These are phyloP conservation scores for Heliothis subflexa DNA, from an alignment of 1,140 invertebrate species.

Conservation along the genomic window DNA sequence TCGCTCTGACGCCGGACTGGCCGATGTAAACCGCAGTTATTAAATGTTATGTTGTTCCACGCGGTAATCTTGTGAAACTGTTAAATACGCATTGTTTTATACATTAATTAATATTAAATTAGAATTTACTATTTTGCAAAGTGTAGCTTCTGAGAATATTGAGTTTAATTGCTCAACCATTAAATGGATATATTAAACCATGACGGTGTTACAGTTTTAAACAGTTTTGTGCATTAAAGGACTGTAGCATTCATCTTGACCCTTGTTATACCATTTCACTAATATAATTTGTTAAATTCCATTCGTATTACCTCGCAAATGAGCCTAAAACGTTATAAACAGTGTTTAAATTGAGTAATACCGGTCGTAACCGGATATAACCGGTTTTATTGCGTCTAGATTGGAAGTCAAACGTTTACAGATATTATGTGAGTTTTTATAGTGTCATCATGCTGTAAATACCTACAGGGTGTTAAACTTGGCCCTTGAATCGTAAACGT, in stretches of 20 bases:
- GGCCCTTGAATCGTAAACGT: conserved; percentile 73
- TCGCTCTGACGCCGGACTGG: neutral
- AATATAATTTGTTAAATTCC: neutral
- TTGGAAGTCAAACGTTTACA: conserved; percentile 73
- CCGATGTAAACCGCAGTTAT: conserved; percentile 3
- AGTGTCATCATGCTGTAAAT: conserved; percentile 70
- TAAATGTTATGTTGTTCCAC: conserved; percentile 15
- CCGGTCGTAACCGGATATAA: conserved; percentile 44
- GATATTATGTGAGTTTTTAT: conserved; percentile 74
- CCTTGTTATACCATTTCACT: neutral
- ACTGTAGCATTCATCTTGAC: neutral
- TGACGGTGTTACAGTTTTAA: neutral
- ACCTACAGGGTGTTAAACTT: conserved; percentile 70
- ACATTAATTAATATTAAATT: neutral
- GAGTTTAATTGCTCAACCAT: neutral
- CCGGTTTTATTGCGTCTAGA: conserved; percentile 52
- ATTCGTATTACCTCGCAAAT: neutral
- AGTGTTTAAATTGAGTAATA: conserved; percentile 36
- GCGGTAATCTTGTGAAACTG: neutral
- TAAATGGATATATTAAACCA: neutral
- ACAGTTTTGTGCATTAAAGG: neutral
- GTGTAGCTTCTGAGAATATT: neutral
- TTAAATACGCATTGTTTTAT: neutral
- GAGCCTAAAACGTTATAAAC: conserved; percentile 21
- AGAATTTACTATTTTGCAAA: neutral